These are phyloP conservation scores for Melieria omissa DNA, from an alignment of 2,888 invertebrate genomes.

Conservation along the genomic window DNA sequence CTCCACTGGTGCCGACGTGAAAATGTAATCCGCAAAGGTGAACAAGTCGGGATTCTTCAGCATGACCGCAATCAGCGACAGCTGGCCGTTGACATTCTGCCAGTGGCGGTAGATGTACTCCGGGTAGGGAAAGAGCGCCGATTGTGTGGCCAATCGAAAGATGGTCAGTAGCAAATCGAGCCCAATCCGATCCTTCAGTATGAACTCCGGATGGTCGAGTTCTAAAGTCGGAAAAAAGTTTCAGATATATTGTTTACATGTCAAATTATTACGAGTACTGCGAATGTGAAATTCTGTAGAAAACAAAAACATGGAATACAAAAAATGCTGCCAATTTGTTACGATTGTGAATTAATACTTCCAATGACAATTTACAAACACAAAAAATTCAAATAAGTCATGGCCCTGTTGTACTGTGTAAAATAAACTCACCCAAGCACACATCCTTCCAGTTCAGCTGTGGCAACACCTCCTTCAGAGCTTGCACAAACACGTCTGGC, in stretches of 20 bases:
- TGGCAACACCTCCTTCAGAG: conserved; percentile 88
- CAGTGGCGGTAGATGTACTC: conserved; percentile 91
- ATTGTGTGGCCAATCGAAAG: conserved; percentile 82
- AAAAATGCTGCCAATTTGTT: too few species aligned
- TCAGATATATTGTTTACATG: background rate
- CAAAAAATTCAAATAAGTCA: background rate
- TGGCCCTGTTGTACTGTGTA: too few species aligned
- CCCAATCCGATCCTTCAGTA: conserved; percentile 87
- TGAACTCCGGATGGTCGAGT: conserved; percentile 90
- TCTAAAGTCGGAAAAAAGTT: conserved; percentile 44
- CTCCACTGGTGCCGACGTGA: conserved; percentile 86
- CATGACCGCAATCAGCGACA: conserved; percentile 87
- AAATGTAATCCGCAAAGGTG: conserved; percentile 92
- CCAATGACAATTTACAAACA: background rate
- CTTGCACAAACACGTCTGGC: conserved; percentile 91
- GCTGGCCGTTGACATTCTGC: conserved; percentile 93
- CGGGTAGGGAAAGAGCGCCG: conserved; percentile 82
- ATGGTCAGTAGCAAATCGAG: conserved; percentile 85
- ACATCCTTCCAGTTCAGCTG: conserved; percentile 94
- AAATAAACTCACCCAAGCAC: conserved; percentile 77
- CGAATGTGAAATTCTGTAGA: too few species aligned
- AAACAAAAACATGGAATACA: too few species aligned
- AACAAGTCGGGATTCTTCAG: conserved; percentile 93
- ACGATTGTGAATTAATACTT: too few species aligned
- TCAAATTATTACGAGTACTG: too few species aligned